A percentile compares a stretch with the other conserved stretches of the same genome.
phyloP scores from a whole-genome alignment of 2,888 invertebrate genomes.

The Chorisops tibialis region DNA sequence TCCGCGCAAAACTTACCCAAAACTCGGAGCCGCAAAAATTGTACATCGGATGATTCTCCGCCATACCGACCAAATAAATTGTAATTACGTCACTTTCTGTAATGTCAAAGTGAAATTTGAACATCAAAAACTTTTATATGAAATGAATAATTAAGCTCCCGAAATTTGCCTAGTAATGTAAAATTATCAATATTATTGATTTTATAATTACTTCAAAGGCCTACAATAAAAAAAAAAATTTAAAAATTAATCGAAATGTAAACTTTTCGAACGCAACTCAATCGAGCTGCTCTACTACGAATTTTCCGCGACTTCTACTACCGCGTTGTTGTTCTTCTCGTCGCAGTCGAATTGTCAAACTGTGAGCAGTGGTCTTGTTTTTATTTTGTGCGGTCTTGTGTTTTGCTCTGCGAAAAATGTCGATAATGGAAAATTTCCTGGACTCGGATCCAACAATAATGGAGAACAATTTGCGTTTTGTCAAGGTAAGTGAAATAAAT shows the following conservation, averaged over 20 bases:
- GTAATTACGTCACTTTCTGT: slow-evolving; percentile 18
- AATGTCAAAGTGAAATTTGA: slow-evolving; percentile 6
- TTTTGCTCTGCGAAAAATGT: slow-evolving; percentile 45
- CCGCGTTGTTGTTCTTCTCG: no score
- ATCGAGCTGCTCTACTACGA: no score
- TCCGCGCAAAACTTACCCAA: slow-evolving; percentile 64
- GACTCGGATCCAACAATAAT: slow-evolving; percentile 61
- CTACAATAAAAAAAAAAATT: background rate
- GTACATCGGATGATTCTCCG: slow-evolving; percentile 63
- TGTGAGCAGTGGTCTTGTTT: background rate
- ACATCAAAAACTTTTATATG: background rate
- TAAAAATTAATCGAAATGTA: no score
- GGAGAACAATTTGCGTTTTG: slow-evolving; percentile 56
- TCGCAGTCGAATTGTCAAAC: no score
- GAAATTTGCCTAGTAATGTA: slow-evolving; percentile 22
- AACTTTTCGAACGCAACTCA: no score
- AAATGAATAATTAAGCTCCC: background rate
- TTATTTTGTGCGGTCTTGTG: background rate
- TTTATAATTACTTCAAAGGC: background rate
- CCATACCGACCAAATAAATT: slow-evolving; percentile 16
- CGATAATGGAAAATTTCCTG: slow-evolving; percentile 56
- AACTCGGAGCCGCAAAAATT: slow-evolving; percentile 74
- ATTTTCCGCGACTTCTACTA: no score
- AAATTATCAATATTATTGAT: no score
- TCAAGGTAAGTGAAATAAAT: slow-evolving; percentile 45